phyloP scores from a whole-genome alignment of 2,888 invertebrate species.

The Ornithoptera alexandrae region DNA sequence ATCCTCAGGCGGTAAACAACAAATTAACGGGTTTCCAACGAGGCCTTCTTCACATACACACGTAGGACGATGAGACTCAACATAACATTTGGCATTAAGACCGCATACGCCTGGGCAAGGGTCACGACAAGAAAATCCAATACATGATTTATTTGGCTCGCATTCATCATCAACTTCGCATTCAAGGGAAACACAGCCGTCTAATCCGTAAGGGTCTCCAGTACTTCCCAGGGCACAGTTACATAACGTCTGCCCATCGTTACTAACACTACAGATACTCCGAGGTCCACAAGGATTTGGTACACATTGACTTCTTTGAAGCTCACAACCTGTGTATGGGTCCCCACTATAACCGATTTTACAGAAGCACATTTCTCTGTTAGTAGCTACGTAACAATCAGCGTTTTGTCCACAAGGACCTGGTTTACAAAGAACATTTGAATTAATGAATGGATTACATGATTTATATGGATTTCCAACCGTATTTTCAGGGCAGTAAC shows the following conservation, averaged over 20 bases:
- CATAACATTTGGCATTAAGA: slow-evolving; percentile 85
- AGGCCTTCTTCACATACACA: slow-evolving; percentile 87
- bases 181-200: slow-evolving; percentile 88
- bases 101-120: slow-evolving; percentile 92
- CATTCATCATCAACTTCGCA: slow-evolving; percentile 91
- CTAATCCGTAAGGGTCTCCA: slow-evolving; percentile 86
- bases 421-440: slow-evolving; percentile 85
- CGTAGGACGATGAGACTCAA: slow-evolving; percentile 88
- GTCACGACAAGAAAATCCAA: slow-evolving; percentile 88
- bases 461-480: slow-evolving; percentile 90
- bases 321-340: slow-evolving; percentile 87
- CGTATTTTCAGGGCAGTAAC: slow-evolving; percentile 91
- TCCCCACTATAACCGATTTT: slow-evolving; percentile 87
- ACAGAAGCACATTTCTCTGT: slow-evolving; percentile 92
- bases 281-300: slow-evolving; percentile 91
- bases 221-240: slow-evolving; percentile 86
- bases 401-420: slow-evolving; percentile 91
- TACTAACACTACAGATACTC: slow-evolving; percentile 84
- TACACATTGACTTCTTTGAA: slow-evolving; percentile 85
- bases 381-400: slow-evolving; percentile 90
- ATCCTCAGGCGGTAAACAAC: slow-evolving; percentile 83
- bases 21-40: slow-evolving; percentile 87
- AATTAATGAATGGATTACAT: slow-evolving; percentile 81
- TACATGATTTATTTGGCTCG: slow-evolving; percentile 84
- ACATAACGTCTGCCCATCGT: slow-evolving; percentile 85